Evolutionary conservation across 2,888 invertebrate species (phyloP), one percentile per base, ranked within the genome.

Genomic region (Hartigia nigra): DNA sequence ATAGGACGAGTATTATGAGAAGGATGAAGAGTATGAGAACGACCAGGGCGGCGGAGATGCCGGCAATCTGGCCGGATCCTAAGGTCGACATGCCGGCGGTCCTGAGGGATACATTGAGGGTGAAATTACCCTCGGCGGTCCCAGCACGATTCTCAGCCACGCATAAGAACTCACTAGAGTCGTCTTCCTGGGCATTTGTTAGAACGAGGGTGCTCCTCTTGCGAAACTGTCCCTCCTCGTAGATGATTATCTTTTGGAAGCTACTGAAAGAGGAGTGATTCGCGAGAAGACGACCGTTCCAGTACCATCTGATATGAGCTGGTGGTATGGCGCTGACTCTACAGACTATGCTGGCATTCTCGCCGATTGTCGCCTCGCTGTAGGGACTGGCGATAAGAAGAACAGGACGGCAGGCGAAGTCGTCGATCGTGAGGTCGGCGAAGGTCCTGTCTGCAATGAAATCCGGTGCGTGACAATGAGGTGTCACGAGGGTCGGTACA

Each of bases 111-210:
- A 98, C 96, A 88, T 96, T 96, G 70, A 98, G 93, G 69, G 97
- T 97, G 88, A 97, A 97, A 92, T 98, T 98, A 23, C 97, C 96
- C 92, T 97, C 97, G 55, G 96, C 96, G 87, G 95, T 96, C 34
- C 97, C 98, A 4, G 97, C 98, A 81, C 96, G 95, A 92, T 98
- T 98, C 91, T 97, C 97, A 12, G 97, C 97, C 1, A 97, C 95
- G 91, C 98, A 98, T 90, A 96, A 96, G 92, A 97, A 97, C 87
- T 96, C 97, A 79, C 95, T 95, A 1, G 96, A 95, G 90, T 97
- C 97, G 3, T 95, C 94, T 91, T 96, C 96, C 92, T 96, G 96
- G 32, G 96, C 96, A 90, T 97, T 97, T 55, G 96, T 96, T 74
- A 97, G 92, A 78, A 96, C 93, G 80, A 98, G 92, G 12, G 94